Evolutionary conservation across 2,797 vertebrate genomes (phyloP), one percentile per base, ranked within the genome.

Genomic region (Alosa sapidissima): DNA sequence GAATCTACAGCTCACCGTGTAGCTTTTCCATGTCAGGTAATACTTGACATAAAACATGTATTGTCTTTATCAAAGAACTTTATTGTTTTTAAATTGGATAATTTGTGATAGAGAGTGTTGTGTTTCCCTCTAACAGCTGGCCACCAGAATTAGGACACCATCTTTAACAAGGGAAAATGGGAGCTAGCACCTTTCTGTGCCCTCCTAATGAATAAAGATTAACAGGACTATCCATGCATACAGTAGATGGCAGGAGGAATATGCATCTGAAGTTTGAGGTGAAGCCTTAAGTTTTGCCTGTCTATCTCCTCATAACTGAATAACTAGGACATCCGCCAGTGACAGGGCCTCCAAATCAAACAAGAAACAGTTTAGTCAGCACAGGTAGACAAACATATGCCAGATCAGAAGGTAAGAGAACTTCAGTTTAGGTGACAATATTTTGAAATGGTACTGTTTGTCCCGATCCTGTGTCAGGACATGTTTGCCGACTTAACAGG

Each of bases 91-190:
- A 68, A 41, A 41, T 11, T 36, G 5, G 13, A 7, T 75, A 0
- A 41, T 2, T 14, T 75, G 13, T 41, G 68, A 75, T 45, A 5
- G 8, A 65, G 24, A 21, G 36, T 72, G 9, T 41, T 41, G 13
- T 75, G 33, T 75, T 75, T 75, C 13, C 14, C 33, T 36, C 33
- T 75, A 75, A 75, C 68, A 75, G 68, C 68, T 75, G 36, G 11
- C 33, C 33, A 45, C 36, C 36, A 75, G 68, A 75, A 75, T 19
- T 45, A 45, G 68, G 68, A 33, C 68, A 19, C 13, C 14, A 41
- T 72, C 65, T 24, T 36, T 72, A 75, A 75, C 28, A 72, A 13
- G 13, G 68, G 68, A 16, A 75, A 75, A 75, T 45, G 36, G 36
- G 33, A 41, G 68, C 16, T 75, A 14, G 4, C 68, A 45, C 68